Evolutionary conservation across 2,113 vertebrate genomes (phyloP).

Genomic region (Phaethornis superciliosus): DNA sequence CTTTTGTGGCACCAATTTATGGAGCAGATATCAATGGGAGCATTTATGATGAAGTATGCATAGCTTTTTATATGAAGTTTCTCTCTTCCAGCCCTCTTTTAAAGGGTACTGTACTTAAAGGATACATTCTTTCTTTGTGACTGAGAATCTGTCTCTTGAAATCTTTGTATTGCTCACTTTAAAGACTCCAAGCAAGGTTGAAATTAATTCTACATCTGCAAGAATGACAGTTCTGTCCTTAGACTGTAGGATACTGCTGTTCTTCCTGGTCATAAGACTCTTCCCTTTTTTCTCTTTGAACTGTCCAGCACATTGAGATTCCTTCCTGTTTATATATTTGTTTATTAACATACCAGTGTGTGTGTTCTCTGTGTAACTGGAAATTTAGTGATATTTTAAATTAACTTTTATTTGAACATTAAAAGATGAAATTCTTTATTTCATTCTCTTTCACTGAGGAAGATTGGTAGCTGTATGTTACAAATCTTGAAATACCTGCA

Average conservation of each 20-base stretch:
- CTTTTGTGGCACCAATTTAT: slow-evolving; percentile 84
- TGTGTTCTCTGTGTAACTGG: background rate
- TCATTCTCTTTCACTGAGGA: background rate
- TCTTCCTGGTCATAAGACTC: background rate
- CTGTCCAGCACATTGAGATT: background rate
- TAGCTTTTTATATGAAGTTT: slow-evolving; percentile 43
- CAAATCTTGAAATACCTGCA: background rate
- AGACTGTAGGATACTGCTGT: background rate
- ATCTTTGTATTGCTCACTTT: background rate
- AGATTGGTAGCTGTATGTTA: background rate
- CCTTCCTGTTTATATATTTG: background rate
- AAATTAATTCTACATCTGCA: background rate
- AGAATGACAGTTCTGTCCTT: background rate
- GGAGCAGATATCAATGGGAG: slow-evolving; percentile 85
- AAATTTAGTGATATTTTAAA: background rate
- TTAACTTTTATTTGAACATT: background rate
- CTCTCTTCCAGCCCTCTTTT: background rate
- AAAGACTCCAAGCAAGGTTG: background rate
- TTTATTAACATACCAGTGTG: background rate
- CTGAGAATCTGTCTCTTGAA: slow-evolving; percentile 16
- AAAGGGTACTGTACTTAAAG: background rate
- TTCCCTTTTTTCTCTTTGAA: background rate
- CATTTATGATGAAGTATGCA: slow-evolving; percentile 83
- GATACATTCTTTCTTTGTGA: slow-evolving; percentile 7
- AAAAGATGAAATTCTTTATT: background rate